These are phyloP conservation scores for Rhaphigaster nebulosa DNA, from an alignment of 2,888 invertebrate species.

Conservation along the genomic window DNA sequence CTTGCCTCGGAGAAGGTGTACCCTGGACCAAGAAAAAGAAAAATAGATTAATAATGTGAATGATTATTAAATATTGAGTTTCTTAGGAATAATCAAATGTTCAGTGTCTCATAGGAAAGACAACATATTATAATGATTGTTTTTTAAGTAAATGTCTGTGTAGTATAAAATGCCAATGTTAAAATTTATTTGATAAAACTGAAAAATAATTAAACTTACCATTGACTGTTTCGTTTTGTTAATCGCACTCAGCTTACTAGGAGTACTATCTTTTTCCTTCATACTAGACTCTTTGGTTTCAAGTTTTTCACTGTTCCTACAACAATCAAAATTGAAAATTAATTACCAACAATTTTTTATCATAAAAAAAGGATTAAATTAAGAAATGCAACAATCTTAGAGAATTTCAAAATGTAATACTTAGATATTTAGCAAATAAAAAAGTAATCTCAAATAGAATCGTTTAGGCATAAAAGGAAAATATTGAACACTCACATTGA, in stretches of 20 bases:
- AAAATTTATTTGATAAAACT: not conserved
- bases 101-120: not conserved
- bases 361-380: not conserved
- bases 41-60: not conserved
- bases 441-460: not conserved
- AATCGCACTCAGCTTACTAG: constrained; percentile 11
- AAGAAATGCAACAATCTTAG: not conserved
- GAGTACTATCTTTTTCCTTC: constrained; percentile 53
- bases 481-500: constrained; percentile 19
- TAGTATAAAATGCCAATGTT: not conserved
- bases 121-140: too few relatives aligned
- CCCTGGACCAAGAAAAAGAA: not conserved
- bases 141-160: too few relatives aligned
- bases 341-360: not conserved
- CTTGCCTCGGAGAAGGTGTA: constrained; percentile 62
- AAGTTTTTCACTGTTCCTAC: constrained; percentile 11
- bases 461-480: not conserved
- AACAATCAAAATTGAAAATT: not conserved
- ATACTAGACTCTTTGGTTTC: constrained; percentile 1
- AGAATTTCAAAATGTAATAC: not conserved
- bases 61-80: not conserved
- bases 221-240: constrained; percentile 42
- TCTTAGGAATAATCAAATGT: not conserved
- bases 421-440: not conserved
- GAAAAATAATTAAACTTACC: constrained; percentile 5